phyloP scores from a whole-genome alignment of 1,140 invertebrate species.

The Thrips palmi region DNA sequence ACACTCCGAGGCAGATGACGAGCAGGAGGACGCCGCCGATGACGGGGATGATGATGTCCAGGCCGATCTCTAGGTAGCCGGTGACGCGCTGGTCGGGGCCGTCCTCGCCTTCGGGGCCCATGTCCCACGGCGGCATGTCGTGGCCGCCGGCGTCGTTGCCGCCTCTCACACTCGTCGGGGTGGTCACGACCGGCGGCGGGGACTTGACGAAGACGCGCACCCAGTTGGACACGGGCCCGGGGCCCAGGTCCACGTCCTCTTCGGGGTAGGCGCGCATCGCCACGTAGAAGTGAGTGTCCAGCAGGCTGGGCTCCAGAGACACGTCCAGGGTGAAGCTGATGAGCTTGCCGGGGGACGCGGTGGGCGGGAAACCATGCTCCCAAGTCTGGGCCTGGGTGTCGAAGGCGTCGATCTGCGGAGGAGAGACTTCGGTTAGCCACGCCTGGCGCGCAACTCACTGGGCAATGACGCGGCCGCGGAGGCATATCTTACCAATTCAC shows the following conservation, averaged over 20 bases:
- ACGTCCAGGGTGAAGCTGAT: constrained; percentile 27
- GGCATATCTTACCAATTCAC: too few species aligned
- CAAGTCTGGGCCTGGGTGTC: constrained; percentile 22
- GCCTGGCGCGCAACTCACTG: too few species aligned
- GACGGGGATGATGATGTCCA: constrained; percentile 24
- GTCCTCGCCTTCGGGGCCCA: too few species aligned
- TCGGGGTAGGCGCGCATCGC: constrained; percentile 28
- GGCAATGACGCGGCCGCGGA: too few species aligned
- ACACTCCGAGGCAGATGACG: constrained; percentile 21
- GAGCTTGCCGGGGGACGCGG: constrained; percentile 24
- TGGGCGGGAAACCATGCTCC: constrained; percentile 22
- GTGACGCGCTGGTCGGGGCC: too few species aligned
- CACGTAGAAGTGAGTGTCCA: constrained; percentile 29
- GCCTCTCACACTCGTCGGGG: too few species aligned
- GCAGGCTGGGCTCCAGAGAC: constrained; percentile 22
- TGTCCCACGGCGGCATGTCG: too few species aligned
- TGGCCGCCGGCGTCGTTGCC: too few species aligned
- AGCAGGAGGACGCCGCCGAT: constrained; percentile 24
- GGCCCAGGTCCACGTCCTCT: constrained; percentile 18
- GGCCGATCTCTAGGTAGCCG: constrained; percentile 15
- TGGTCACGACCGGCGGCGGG: too few species aligned
- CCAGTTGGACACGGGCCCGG: constrained; percentile 33
- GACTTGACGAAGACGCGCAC: constrained; percentile 29
- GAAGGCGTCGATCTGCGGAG: constrained; percentile 21
- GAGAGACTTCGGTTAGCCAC: too few species aligned